Evolutionary conservation across 2,888 invertebrate genomes (phyloP).

Genomic region (Stratiomys singularior): DNA sequence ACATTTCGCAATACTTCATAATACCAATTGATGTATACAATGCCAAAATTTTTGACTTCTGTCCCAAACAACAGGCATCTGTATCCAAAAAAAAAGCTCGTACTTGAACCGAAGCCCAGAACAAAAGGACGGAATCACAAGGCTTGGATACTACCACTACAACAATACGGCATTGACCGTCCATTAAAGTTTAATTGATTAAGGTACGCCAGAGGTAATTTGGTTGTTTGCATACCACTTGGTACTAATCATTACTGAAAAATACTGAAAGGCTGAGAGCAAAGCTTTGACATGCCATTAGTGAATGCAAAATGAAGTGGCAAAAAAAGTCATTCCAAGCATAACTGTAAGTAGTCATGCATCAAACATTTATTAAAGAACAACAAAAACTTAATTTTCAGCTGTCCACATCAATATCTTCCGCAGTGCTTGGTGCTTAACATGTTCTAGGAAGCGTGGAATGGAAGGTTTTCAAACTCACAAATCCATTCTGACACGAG

Average conservation of each 20-base stretch:
- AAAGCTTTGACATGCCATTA: too few relatives aligned
- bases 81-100: conserved; percentile 3
- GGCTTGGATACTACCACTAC: neutral
- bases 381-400: neutral
- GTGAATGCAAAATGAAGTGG: too few relatives aligned
- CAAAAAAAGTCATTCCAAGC: too few relatives aligned
- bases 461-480: neutral
- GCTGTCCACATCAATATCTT: conserved; percentile 13
- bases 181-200: conserved; percentile 22
- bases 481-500: neutral
- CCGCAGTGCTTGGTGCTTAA: conserved; percentile 2
- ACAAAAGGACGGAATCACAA: conserved; percentile 32
- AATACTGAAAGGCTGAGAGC: neutral
- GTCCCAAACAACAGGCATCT: neutral
- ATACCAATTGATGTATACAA: conserved; percentile 14
- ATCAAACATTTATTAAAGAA: neutral
- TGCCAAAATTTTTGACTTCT: conserved; percentile 18
- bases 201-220: conserved; percentile 22
- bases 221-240: conserved; percentile 5
- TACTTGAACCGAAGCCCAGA: conserved; percentile 23
- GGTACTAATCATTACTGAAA: neutral
- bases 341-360: too few relatives aligned
- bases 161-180: conserved; percentile 20
- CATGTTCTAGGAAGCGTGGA: conserved; percentile 11
- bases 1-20: conserved; percentile 4